Conservation (phyloP, 1,140 invertebrate genomes). For the Drosophila nigromelanica region DNA sequence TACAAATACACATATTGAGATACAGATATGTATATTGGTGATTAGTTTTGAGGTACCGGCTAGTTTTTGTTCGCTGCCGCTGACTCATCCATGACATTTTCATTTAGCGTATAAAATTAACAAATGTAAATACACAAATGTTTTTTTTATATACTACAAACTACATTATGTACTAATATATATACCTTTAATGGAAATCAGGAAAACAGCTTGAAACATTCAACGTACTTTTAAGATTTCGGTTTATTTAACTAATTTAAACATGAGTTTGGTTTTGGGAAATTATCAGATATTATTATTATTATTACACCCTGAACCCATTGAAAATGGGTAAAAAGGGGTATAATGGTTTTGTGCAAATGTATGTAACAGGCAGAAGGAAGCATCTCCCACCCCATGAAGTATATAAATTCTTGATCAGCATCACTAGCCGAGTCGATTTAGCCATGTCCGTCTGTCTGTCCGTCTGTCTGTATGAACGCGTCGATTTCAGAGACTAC, state of each 20-base stretch:
- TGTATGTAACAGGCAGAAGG: too few species aligned
- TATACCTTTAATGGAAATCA: constrained; percentile 10
- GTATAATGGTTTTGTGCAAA: too few species aligned
- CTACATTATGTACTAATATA: background rate
- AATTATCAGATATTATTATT: background rate
- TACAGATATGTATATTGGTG: constrained; percentile 3
- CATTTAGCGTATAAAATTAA: constrained; percentile 56
- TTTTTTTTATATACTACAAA: constrained; percentile 31
- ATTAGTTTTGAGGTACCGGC: constrained; percentile 24
- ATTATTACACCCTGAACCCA: too few species aligned
- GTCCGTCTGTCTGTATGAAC: too few species aligned
- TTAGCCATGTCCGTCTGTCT: too few species aligned
- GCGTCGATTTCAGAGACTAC: too few species aligned
- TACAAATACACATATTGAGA: constrained; percentile 5
- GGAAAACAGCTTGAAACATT: constrained; percentile 24
- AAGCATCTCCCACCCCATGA: too few species aligned
- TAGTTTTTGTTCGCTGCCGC: constrained; percentile 39
- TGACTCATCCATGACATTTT: constrained; percentile 54
- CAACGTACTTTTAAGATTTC: background rate
- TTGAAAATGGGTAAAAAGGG: too few species aligned
- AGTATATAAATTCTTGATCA: too few species aligned
- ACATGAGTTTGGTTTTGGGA: background rate
- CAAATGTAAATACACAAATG: constrained; percentile 58
- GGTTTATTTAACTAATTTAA: background rate
- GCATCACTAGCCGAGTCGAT: too few species aligned